These are phyloP conservation scores for Apodemia mormo DNA, from an alignment of 2,888 invertebrate species.

Conservation along the genomic window DNA sequence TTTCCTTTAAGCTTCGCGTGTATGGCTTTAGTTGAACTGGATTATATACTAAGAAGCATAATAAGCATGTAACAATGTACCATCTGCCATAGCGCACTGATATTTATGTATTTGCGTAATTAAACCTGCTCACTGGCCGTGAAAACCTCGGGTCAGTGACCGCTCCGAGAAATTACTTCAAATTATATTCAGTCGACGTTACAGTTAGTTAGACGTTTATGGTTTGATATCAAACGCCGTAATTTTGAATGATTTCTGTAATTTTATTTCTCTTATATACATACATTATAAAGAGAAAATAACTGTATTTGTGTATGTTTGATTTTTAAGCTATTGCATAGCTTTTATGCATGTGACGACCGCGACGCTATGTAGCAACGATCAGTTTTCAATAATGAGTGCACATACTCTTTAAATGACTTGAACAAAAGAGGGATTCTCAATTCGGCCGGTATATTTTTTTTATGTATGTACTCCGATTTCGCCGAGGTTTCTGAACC, in stretches of 20 bases:
- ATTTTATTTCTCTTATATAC: not conserved
- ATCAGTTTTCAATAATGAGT: no score
- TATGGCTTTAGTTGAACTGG: not conserved
- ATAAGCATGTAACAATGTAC: conserved; percentile 8
- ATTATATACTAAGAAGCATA: conserved; percentile 31
- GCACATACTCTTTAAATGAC: no score
- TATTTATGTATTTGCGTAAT: conserved; percentile 53
- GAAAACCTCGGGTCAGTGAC: conserved; percentile 54
- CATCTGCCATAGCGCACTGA: conserved; percentile 56
- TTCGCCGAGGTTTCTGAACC: no score
- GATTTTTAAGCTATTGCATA: no score
- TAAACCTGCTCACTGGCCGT: conserved; percentile 61
- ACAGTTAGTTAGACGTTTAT: conserved; percentile 22
- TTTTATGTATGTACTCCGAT: no score
- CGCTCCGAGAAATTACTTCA: conserved; percentile 40
- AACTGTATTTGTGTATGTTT: no score
- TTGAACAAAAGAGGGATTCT: no score
- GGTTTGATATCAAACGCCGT: conserved; percentile 1
- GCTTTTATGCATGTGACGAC: no score
- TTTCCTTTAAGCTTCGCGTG: not conserved
- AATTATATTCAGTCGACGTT: conserved; percentile 30
- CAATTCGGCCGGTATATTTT: no score
- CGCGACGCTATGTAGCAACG: no score
- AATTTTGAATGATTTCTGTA: not conserved
- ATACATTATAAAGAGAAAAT: not conserved